Percentiles rank a stretch among this genome's conserved stretches.
phyloP scores from a whole-genome alignment of 1,140 invertebrate genomes.

The Listronotus bonariensis region DNA sequence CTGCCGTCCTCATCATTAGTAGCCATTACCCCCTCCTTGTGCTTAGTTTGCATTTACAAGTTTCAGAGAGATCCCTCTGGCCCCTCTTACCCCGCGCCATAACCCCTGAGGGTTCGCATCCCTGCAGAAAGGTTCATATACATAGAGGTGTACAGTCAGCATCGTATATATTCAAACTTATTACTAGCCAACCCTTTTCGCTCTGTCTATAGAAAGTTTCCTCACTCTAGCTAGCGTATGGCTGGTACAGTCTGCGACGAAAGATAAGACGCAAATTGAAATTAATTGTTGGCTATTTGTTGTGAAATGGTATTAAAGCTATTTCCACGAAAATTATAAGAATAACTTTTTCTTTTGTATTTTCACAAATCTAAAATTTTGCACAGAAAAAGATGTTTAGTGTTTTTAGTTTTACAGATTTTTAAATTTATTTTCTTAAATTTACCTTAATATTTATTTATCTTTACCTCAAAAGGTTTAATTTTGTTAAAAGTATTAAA shows the following conservation, averaged over 20 bases:
- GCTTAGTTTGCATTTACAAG: conserved; percentile 57
- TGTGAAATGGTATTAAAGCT: no score
- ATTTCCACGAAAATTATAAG: no score
- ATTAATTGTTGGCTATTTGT: conserved; percentile 22
- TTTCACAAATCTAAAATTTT: no score
- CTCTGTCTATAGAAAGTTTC: conserved; percentile 39
- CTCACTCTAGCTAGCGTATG: conserved; percentile 32
- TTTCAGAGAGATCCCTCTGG: conserved; percentile 44
- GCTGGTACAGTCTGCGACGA: conserved; percentile 36
- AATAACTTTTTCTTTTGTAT: no score
- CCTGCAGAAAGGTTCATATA: conserved; percentile 54
- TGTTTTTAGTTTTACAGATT: no score
- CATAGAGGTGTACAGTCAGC: conserved; percentile 55
- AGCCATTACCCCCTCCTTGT: conserved; percentile 52
- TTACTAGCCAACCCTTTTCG: conserved; percentile 27
- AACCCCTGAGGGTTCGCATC: conserved; percentile 38
- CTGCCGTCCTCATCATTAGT: conserved; percentile 51
- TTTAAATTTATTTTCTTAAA: no score
- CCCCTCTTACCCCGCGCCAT: conserved; percentile 28
- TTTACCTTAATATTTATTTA: no score
- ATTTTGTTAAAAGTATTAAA: no score
- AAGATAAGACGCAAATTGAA: conserved; percentile 40
- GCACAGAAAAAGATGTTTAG: no score
- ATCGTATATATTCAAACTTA: conserved; percentile 28
- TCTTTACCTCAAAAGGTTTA: no score